Evolutionary conservation across 2,797 vertebrate genomes (phyloP), one percentile per base, ranked within the genome.

Genomic region (Ctenochaetus hawaiiensis): DNA sequence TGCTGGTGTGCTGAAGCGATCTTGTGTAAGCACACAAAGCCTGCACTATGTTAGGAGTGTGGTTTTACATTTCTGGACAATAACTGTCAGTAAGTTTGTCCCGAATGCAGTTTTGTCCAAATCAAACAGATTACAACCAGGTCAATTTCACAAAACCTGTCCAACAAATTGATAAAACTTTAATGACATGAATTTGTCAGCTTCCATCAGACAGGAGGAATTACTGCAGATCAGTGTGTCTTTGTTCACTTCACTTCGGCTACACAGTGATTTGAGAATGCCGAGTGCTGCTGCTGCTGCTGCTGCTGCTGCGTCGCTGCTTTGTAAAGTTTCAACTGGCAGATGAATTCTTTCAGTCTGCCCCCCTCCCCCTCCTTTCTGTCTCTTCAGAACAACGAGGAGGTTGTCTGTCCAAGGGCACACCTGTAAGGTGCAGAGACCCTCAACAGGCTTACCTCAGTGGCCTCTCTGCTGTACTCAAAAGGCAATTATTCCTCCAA

Each of bases 371-470:
- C 14, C 16, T 70, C 44, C 69, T 65, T 72, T 34, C 73, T 88
- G 86, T 83, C 73, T 67, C 30, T 82, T 82, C 54, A 89, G 96
- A 97, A 97, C 97, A 98, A 98, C 94, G 94, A 86, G 82, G 76
- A 93, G 92, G 95, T 96, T 98, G 96, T 98, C 91, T 94, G 89
- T 91, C 93, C 86, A 88, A 90, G 89, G 92, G 96, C 94, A 94
- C 98, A 99, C 97, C 97, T 99, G 98, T 95, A 96, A 96, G 95
- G 94, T 95, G 92, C 93, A 87, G 90, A 81, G 90, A 81, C 54
- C 82, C 93, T 89, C 90, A 84, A 94, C 95, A 95, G 95, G 85
- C 94, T 90, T 93, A 94, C 96, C 96, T 96, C 94, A 94, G 95
- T 91, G 94, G 94, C 94, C 95, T 94, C 94, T 88, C 67, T 70